These are phyloP conservation scores for Palaemon carinicauda DNA, from an alignment of 1,140 invertebrate genomes.

Conservation along the genomic window DNA sequence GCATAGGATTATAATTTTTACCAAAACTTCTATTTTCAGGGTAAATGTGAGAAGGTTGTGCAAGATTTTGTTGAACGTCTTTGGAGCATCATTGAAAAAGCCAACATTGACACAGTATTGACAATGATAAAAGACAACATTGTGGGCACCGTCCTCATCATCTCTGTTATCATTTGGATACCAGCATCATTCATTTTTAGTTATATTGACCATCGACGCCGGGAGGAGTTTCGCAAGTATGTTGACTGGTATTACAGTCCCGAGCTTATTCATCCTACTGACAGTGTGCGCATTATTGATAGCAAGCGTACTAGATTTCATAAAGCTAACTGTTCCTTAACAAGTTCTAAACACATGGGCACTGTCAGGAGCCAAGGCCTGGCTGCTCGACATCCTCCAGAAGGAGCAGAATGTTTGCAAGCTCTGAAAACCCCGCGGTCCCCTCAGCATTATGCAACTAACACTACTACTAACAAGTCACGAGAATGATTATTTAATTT, in stretches of 20 bases:
- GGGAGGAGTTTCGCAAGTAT: constrained; percentile 31
- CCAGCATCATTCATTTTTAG: constrained; percentile 69
- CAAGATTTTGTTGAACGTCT: constrained; percentile 93
- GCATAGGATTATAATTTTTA: no score
- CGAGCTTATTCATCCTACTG: constrained; percentile 32
- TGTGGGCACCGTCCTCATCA: constrained; percentile 86
- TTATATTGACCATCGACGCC: constrained; percentile 61
- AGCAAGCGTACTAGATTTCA: constrained; percentile 42
- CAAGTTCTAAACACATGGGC: neutral
- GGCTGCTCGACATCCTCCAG: constrained; percentile 26
- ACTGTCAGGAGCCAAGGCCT: constrained; percentile 2
- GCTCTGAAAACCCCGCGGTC: constrained; percentile 34
- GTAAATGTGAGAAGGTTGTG: constrained; percentile 90
- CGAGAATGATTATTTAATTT: no score
- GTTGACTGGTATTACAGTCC: constrained; percentile 35
- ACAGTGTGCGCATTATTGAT: constrained; percentile 42
- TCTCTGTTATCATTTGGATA: constrained; percentile 89
- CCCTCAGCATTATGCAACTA: neutral
- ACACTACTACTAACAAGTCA: no score
- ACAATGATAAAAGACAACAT: constrained; percentile 87
- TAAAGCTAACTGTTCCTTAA: constrained; percentile 6
- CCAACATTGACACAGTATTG: constrained; percentile 91
- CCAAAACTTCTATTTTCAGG: constrained; percentile 68
- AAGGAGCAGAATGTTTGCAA: constrained; percentile 34
- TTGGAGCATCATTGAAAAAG: constrained; percentile 96